Evolutionary conservation across 2,888 invertebrate genomes (phyloP), one percentile per base, ranked within the genome.

Genomic region (Agelastica alni): DNA sequence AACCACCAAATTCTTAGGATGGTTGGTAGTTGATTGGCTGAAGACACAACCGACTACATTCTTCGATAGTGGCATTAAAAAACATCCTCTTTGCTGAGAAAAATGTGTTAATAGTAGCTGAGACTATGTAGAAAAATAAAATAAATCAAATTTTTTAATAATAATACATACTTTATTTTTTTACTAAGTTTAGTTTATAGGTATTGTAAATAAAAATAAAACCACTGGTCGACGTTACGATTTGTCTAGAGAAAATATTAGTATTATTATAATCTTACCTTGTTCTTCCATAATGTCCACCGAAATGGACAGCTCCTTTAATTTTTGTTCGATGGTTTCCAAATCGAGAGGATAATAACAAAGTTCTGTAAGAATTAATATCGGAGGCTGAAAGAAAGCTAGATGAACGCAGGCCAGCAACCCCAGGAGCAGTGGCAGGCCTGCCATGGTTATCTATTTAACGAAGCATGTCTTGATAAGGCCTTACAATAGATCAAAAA

Each of bases 241-340:
- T n/a, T n/a, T n/a, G n/a, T n/a, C n/a, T n/a, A n/a, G n/a, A n/a
- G n/a, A n/a, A n/a, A n/a, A n/a, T n/a, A n/a, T n/a, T n/a, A n/a
- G n/a, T n/a, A n/a, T n/a, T n/a, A 26, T 26, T 36, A 9, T 28
- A 12, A 3, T 76, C 72, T 69, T 68, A 70, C 79, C 78, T 45
- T 78, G 75, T 16, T 65, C 65, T 2, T 70, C 67, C 37, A 70
- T 66, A 47, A 74, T 72, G 51, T 76, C 78, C 13, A 79, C 75
- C 0, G 78, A 80, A 58, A 79, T 81, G 60, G 80, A 84, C 68
- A 52, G 39, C 14, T 42, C 32, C 30, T 83, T 81, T 73, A 85
- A 81, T 62, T 79, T 81, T 55, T 85, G 83, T 67, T 84, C 83
- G 12, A 85, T 83, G 31, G 75, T 84, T 31, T 81, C 84, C 1